These are phyloP conservation scores for Australoheros scitulus DNA, from an alignment of 2,113 vertebrate species.

Conservation along the genomic window DNA sequence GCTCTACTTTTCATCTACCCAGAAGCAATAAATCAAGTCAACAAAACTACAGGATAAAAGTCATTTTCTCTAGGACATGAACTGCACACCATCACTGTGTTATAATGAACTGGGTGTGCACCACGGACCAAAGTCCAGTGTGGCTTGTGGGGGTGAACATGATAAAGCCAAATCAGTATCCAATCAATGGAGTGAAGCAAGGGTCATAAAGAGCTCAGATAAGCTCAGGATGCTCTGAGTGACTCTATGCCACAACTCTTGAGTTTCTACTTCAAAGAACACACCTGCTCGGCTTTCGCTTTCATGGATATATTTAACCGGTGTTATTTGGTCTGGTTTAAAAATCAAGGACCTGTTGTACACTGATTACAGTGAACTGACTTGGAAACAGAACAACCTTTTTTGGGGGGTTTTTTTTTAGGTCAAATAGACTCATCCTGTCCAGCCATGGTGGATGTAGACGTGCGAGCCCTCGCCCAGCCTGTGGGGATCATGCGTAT, in stretches of 20 bases:
- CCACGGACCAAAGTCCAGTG: slow-evolving; percentile 65
- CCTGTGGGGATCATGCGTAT: slow-evolving; percentile 83
- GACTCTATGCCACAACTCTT: not conserved
- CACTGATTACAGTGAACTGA: not conserved
- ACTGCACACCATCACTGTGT: not conserved
- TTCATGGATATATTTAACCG: slow-evolving; percentile 36
- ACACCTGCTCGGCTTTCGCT: not conserved
- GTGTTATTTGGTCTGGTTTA: not conserved
- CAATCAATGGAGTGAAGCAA: slow-evolving; percentile 49
- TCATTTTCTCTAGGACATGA: not conserved
- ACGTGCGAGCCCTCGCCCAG: slow-evolving; percentile 70
- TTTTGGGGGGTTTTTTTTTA: not conserved
- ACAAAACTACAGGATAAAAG: not conserved
- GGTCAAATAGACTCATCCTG: not conserved
- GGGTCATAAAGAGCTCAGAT: slow-evolving; percentile 63
- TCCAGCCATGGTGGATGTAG: slow-evolving; percentile 41
- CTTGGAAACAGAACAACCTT: not conserved
- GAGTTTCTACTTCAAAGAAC: slow-evolving; percentile 40
- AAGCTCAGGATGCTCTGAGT: slow-evolving; percentile 42
- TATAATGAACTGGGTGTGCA: not conserved
- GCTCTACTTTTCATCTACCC: not conserved
- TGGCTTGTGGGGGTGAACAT: not conserved
- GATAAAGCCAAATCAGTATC: slow-evolving; percentile 42
- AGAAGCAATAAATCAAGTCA: not conserved
- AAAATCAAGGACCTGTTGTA: not conserved